Evolutionary conservation across 2,888 invertebrate species (phyloP), one percentile per base, ranked within the genome.

Genomic region (Coelinius sp.): DNA sequence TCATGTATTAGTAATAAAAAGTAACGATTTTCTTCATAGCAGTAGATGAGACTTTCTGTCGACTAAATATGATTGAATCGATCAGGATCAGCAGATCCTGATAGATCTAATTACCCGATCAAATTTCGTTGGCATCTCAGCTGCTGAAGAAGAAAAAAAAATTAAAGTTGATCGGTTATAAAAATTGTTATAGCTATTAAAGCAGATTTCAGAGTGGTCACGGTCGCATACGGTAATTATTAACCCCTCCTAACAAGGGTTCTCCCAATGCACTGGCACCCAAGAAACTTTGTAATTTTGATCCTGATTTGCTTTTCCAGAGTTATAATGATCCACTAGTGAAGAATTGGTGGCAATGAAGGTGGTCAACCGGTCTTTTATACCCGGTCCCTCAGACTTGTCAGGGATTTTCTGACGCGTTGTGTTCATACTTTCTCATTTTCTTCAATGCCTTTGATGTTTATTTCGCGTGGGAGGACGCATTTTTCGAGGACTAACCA

Each of bases 211-310:
- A n/a, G n/a, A n/a, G n/a, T n/a, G n/a, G n/a, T n/a, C n/a, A n/a
- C n/a, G n/a, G n/a, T n/a, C n/a, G n/a, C n/a, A n/a, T 53, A 27
- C 31, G 14, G 14, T 4, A n/a, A 56, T 56, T 14, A 56, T 46
- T 52, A 10, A 52, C 41, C 52, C 2, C 53, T 67, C 1, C 70
- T 62, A 20, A 27, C 10, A 0, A 56, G 22, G 8, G 31, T 52
- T 1, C 24, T 46, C 1, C 24, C 35, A 38, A 63, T n/a, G 44
- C 22, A 10, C 44, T 53, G 20, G 59, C 7, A 0, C n/a, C 56
- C 5, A 53, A 6, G 7, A 44, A 68, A 10, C 17, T 62, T 73
- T 8, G 22, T 25, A 65, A 70, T 73, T 31, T 2, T 70, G n/a
- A 52, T 10, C 52, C 8, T 27, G 8, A n/a, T 56, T 27, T 20